These are phyloP conservation scores for Lateolabrax maculatus DNA, from an alignment of 2,797 vertebrate genomes.

Conservation along the genomic window DNA sequence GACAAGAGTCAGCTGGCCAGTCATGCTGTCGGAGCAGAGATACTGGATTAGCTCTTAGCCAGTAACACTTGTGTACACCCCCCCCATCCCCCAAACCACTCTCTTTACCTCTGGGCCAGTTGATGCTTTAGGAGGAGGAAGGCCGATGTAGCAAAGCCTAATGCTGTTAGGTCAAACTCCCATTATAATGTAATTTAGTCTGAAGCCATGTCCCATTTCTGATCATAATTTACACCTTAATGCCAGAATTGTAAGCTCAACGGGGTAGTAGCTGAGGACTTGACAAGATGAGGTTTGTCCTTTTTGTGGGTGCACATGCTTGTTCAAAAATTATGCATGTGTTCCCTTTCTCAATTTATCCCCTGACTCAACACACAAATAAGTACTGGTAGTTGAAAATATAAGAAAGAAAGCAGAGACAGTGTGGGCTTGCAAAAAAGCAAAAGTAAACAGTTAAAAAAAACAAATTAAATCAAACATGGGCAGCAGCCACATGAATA, in stretches of 20 bases:
- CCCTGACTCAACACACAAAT: not conserved
- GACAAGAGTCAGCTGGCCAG: conserved; percentile 67
- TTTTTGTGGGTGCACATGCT: not conserved
- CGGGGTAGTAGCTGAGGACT: not conserved
- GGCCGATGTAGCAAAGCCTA: not conserved
- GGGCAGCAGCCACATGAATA: not conserved
- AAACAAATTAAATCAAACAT: not conserved
- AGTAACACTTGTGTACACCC: conserved; percentile 41
- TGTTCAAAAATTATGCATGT: too few species aligned
- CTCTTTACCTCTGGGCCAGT: conserved; percentile 35
- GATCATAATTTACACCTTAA: not conserved
- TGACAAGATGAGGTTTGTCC: not conserved
- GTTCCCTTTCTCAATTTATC: not conserved
- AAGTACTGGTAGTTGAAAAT: not conserved
- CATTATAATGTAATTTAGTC: not conserved
- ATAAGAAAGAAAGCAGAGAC: not conserved
- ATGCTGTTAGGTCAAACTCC: conserved; percentile 13
- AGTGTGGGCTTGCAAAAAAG: not conserved
- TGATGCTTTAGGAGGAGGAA: conserved; percentile 38
- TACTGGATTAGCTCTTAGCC: conserved; percentile 68
- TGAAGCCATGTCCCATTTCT: not conserved
- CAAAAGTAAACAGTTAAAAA: not conserved
- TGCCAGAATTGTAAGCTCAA: not conserved
- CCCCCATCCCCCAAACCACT: not conserved
- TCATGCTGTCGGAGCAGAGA: conserved; percentile 57